Base-by-base conservation (phyloP, 2,888 invertebrate genomes). In the Cordilura impudica region DNA sequence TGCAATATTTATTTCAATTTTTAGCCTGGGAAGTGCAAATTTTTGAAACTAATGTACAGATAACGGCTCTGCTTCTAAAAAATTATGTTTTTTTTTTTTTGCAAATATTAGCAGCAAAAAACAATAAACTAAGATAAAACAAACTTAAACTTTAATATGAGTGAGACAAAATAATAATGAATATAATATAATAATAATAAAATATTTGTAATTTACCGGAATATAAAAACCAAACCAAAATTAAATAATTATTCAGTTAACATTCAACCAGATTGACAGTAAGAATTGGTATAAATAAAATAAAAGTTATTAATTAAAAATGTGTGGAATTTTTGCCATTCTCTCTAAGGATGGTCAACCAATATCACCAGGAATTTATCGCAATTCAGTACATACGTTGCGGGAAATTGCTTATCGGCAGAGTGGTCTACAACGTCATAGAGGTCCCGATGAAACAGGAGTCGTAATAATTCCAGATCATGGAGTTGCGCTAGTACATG, bases 291-390 rank as follows among this genome's bases (percentile, higher is more conserved):
- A n/a, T 4, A 39, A 39, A n/a, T 39, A n/a, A 12, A 39, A 39
- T 2, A 39, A 39, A n/a, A 12, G 12, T 2, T 1, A 35, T 26
- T 26, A 35, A 31, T 8, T 16, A n/a, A 43, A 43, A 43, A 90
- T 90, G 90, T 90, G 90, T 72, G 90, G 89, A 39, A 90, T 90
- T 75, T 89, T 90, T 82, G 88, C 89, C 23, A 87, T 89, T 78
- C 87, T 90, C 61, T 88, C 89, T 4, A 86, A 85, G 31, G 81
- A 86, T 54, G 86, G 88, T 2, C 39, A 82, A 14, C 83, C 86
- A 0, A 85, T 89, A 39, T 76, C 75, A 7, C 71, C 84, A 0
- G 86, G 83, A 53, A 76, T 77, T 14, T 84, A 85, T 19, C 73
- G 83, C 4, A 85, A 84, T 16, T 78, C 84, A 21, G 72, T 82